A percentile compares a stretch with the other conserved stretches of the same genome.
phyloP scores from a whole-genome alignment of 2,113 vertebrate genomes.

The Aleadryas rufinucha region DNA sequence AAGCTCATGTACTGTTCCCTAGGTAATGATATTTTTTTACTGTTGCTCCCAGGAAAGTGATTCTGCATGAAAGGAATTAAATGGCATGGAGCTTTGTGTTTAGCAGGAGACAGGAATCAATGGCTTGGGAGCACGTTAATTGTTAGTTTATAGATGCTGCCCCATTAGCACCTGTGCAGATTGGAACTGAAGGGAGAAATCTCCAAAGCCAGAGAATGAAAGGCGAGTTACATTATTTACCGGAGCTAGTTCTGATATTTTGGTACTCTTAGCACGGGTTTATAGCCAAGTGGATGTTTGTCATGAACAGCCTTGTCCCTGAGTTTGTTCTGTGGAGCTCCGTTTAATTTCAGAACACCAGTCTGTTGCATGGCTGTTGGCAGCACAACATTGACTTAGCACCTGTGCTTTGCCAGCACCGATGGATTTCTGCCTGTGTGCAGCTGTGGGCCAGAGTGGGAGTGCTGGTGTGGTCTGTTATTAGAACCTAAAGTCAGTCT shows the following conservation, averaged over 20 bases:
- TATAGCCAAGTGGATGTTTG: neutral
- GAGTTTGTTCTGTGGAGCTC: constrained; percentile 15
- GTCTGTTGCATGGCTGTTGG: neutral
- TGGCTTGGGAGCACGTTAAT: neutral
- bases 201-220: neutral
- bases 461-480: neutral
- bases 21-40: constrained; percentile 8
- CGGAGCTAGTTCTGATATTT: neutral
- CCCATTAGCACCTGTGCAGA: neutral
- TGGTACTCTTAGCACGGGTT: neutral
- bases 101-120: constrained; percentile 12
- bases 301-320: neutral
- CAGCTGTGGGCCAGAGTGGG: neutral
- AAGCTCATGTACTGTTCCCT: constrained; percentile 11
- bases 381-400: neutral
- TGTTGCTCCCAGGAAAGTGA: constrained; percentile 12
- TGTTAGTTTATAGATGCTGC: neutral
- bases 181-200: neutral
- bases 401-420: neutral
- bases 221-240: neutral
- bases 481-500: neutral
- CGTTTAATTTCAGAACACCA: neutral
- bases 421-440: neutral
- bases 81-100: neutral
- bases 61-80: constrained; percentile 35